A percentile compares a stretch with the other conserved stretches of the same genome.
Conservation (phyloP, 2,113 vertebrate genomes). For the Mobula hypostoma region DNA sequence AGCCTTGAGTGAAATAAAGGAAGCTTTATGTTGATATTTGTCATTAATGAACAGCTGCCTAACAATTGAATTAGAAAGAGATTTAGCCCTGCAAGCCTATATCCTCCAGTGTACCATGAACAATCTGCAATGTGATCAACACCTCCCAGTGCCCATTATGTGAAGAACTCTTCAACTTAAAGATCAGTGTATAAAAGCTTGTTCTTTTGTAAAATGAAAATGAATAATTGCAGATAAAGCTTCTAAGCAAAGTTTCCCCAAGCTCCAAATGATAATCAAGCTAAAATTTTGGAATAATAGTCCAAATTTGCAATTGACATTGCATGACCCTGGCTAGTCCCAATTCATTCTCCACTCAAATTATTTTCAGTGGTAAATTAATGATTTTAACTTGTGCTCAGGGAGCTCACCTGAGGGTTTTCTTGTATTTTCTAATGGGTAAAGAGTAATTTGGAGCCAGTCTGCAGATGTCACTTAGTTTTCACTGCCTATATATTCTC, state of each 20-base stretch:
- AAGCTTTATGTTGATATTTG: not conserved
- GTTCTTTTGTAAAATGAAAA: not conserved
- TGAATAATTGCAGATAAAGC: not conserved
- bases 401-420: constrained; percentile 5
- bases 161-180: not conserved
- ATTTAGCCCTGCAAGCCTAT: not conserved
- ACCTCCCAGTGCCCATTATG: not conserved
- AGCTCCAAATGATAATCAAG: not conserved
- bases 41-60: not conserved
- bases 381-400: constrained; percentile 12
- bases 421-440: constrained; percentile 8
- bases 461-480: not conserved
- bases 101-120: not conserved
- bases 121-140: not conserved
- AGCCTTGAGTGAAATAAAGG: not conserved
- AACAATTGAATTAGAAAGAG: not conserved
- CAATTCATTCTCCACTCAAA: constrained; percentile 6
- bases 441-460: not conserved
- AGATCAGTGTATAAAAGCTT: not conserved
- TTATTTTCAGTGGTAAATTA: constrained; percentile 16
- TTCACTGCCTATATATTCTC: not conserved
- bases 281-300: not conserved
- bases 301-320: constrained; percentile 7
- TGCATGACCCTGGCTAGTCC: not conserved
- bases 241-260: not conserved